phyloP scores from a whole-genome alignment of 2,888 invertebrate genomes.

The Apoda limacodes region DNA sequence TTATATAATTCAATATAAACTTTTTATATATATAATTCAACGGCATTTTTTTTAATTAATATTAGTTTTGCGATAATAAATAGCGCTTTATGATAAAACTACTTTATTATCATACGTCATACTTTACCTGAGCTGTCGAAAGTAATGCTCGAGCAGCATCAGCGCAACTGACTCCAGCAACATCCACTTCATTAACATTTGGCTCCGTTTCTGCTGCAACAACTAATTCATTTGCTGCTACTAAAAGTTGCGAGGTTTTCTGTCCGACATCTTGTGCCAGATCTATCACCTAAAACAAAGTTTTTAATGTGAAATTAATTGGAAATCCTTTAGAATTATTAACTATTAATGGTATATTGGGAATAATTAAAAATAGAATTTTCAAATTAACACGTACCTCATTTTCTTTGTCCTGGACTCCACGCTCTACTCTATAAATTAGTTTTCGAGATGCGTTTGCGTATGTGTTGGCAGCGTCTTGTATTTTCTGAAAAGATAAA shows the following conservation, averaged over 20 bases:
- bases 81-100: too few species aligned
- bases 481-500: conserved; percentile 24
- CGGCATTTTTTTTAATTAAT: too few species aligned
- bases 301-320: too few species aligned
- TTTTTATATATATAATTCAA: too few species aligned
- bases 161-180: conserved; percentile 20
- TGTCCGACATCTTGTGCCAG: conserved; percentile 32
- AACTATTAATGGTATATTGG: too few species aligned
- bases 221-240: conserved; percentile 19
- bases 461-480: conserved; percentile 26
- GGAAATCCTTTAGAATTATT: too few species aligned
- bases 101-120: too few species aligned
- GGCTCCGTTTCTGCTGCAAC: conserved; percentile 11
- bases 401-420: conserved; percentile 26
- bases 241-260: conserved; percentile 30
- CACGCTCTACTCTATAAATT: conserved; percentile 29
- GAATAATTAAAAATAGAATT: too few species aligned
- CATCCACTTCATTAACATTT: conserved; percentile 12
- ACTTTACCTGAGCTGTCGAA: conserved; percentile 21
- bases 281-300: conserved; percentile 27
- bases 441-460: conserved; percentile 27
- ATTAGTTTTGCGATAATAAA: too few species aligned
- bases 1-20: too few species aligned
- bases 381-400: conserved; percentile 24
- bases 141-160: conserved; percentile 28